Base-by-base conservation (phyloP, 1,140 invertebrate genomes). In the Battus philenor region DNA sequence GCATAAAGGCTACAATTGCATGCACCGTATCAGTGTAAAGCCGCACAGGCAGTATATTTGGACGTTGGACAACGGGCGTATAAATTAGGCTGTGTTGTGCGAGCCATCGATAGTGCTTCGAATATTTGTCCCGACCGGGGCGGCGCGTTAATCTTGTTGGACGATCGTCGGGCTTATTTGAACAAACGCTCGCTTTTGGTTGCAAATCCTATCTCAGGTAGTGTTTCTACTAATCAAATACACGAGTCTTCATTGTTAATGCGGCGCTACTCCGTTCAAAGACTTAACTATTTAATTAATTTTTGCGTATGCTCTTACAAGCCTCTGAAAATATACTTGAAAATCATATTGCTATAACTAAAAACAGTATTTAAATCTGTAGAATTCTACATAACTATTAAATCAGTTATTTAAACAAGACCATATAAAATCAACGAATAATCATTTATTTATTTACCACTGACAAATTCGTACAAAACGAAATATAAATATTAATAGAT, bases 71-170 rank as follows among this genome's bases (percentile, higher is more conserved):
- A 36, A 17, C 15, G 16, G 9, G 17, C 33, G 33, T 36, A 36
- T 36, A 36, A 36, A 36, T 36, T 36, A 36, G 33, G 33, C 17
- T 36, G 33, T 11, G 33, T 36, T 36, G 33, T 36, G n/a, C 33
- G 16, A 36, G 17, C 33, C 33, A 36, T 36, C 17, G 33, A 36
- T 36, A 36, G 33, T 36, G 33, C 33, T 20, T 36, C 33, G 33
- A 36, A 36, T 36, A 36, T 36, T 36, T 36, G 33, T 36, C 33
- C 33, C 7, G 33, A 16, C 17, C 16, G 33, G 33, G 4, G 33
- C 17, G 33, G 6, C 7, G 15, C 16, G 33, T 36, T 36, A 36
- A 36, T 36, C 33, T 36, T 36, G 33, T 36, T 36, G 15, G 33
- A 20, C 9, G 33, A 33, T 33, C 33, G 33, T 36, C 33, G 17